Evolutionary conservation across 2,888 invertebrate species (phyloP).

Genomic region (Octonoba sinensis): DNA sequence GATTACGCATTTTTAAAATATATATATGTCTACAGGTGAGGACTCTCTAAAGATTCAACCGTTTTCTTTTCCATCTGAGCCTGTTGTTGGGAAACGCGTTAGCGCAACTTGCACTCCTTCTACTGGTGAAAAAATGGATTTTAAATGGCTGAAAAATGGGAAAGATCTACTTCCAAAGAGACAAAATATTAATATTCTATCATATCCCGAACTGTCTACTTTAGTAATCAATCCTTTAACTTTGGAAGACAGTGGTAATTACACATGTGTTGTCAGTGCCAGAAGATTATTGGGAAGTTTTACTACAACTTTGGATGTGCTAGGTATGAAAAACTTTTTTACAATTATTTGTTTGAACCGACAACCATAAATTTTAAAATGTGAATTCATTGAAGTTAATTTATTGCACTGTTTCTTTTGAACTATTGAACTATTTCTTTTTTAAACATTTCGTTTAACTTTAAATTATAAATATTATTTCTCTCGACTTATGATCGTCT

Average conservation of each 20-base stretch:
- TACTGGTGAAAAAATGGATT: constrained; percentile 45
- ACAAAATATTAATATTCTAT: constrained; percentile 21
- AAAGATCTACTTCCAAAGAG: constrained; percentile 19
- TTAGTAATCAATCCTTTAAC: constrained; percentile 43
- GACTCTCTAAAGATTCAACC: constrained; percentile 41
- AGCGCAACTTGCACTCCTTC: constrained; percentile 28
- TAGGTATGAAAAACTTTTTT: constrained; percentile 41
- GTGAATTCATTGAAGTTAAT: no score
- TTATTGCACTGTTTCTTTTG: no score
- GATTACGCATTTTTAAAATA: no score
- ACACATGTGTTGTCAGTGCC: constrained; percentile 57
- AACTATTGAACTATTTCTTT: no score
- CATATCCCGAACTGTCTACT: constrained; percentile 45
- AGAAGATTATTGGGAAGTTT: constrained; percentile 33
- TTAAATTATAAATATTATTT: not conserved
- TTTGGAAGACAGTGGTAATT: constrained; percentile 50
- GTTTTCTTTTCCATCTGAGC: constrained; percentile 32
- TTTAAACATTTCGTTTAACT: no score
- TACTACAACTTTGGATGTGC: constrained; percentile 33
- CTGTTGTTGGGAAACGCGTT: constrained; percentile 34
- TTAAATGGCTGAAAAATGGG: constrained; percentile 50
- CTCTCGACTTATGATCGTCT: no score
- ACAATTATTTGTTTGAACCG: no score
- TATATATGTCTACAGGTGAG: constrained; percentile 16
- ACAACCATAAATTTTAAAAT: no score